These are phyloP conservation scores for Mastacembelus armatus DNA, from an alignment of 2,797 vertebrate genomes.

Conservation along the genomic window DNA sequence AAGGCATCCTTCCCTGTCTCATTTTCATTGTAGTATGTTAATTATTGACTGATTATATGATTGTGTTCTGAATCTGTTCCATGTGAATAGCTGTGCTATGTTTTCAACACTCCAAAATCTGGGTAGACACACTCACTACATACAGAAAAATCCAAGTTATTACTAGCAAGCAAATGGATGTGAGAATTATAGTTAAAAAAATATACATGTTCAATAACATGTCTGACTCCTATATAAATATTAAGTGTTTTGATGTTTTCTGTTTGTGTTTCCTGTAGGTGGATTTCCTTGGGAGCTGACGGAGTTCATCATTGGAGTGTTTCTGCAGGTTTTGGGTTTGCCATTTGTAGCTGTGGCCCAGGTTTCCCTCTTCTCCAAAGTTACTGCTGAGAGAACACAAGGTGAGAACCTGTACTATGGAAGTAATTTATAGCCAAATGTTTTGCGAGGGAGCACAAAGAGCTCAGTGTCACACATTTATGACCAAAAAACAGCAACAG, in stretches of 20 bases:
- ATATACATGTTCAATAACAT: background rate
- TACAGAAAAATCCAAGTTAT: background rate
- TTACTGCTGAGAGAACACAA: slow-evolving; percentile 87
- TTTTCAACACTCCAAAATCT: background rate
- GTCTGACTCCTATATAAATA: too few relatives aligned
- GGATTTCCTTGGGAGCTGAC: slow-evolving; percentile 80
- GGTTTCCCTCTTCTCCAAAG: slow-evolving; percentile 89
- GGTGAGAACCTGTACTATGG: slow-evolving; percentile 76
- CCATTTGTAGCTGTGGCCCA: slow-evolving; percentile 89
- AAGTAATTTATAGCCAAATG: too few relatives aligned
- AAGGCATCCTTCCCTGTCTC: background rate
- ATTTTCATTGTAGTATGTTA: background rate
- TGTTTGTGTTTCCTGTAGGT: slow-evolving; percentile 69
- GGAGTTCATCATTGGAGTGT: slow-evolving; percentile 88
- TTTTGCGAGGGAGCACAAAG: too few relatives aligned
- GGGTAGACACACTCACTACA: background rate
- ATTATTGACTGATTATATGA: background rate
- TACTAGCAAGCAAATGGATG: background rate
- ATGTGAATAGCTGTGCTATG: background rate
- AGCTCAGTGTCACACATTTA: too few relatives aligned
- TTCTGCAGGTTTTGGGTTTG: slow-evolving; percentile 87
- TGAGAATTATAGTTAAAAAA: background rate
- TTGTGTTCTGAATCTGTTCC: background rate
- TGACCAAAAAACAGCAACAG: too few relatives aligned
- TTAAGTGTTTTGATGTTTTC: background rate